Conservation (phyloP, 2,113 vertebrate genomes). For the Corythoichthys haematopterus region DNA sequence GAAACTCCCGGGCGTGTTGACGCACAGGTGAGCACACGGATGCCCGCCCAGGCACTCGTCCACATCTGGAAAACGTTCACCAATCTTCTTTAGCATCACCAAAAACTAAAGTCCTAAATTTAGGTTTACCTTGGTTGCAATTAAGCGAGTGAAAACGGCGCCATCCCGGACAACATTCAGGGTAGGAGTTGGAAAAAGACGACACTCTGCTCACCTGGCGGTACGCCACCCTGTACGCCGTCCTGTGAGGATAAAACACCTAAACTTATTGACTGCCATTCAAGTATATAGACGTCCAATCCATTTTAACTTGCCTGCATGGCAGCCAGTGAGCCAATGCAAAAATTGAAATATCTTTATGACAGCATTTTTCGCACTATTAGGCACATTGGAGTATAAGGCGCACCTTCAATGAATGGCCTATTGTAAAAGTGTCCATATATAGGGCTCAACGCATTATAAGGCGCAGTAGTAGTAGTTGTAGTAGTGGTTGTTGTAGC, state of each 20-base stretch:
- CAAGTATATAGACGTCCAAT: too few species aligned
- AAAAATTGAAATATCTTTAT: too few species aligned
- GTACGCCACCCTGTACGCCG: constrained; percentile 80
- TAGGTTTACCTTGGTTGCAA: constrained; percentile 80
- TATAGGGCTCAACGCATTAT: too few species aligned
- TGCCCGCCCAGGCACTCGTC: constrained; percentile 76
- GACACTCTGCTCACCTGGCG: constrained; percentile 62
- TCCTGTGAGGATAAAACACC: constrained; percentile 66
- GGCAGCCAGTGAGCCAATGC: too few species aligned
- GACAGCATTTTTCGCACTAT: too few species aligned
- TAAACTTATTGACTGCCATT: background rate
- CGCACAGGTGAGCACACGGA: constrained; percentile 75
- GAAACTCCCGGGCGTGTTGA: constrained; percentile 81
- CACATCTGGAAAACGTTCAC: constrained; percentile 68
- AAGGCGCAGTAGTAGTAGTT: too few species aligned
- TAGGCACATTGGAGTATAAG: too few species aligned
- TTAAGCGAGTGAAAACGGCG: constrained; percentile 59
- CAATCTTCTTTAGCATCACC: background rate
- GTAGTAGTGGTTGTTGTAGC: too few species aligned
- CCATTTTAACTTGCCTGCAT: too few species aligned
- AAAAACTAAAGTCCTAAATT: background rate
- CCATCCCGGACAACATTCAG: constrained; percentile 88
- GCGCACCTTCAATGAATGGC: too few species aligned
- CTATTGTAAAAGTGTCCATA: too few species aligned
- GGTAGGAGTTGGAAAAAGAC: constrained; percentile 30